Evolutionary conservation across 2,888 invertebrate genomes (phyloP).

Genomic region (Papilio protenor): DNA sequence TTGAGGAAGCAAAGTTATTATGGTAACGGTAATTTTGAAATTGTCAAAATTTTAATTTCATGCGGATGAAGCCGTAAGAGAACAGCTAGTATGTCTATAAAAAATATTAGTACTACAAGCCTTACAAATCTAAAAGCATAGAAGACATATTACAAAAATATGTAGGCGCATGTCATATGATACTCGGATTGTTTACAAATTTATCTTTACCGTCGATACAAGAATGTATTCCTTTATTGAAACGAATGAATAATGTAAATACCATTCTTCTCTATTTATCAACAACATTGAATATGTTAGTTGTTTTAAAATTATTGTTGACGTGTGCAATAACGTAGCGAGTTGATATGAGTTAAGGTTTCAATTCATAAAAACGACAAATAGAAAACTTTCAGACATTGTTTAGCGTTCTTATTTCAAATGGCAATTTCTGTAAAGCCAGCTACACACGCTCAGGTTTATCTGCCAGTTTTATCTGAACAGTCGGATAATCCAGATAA

Average conservation of each 20-base stretch:
- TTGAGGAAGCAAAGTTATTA: too few relatives aligned
- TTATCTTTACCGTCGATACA: not conserved
- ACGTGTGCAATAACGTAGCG: not conserved
- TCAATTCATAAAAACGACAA: not conserved
- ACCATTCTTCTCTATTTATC: not conserved
- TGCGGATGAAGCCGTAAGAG: too few relatives aligned
- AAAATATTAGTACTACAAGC: too few relatives aligned
- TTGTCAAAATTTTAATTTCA: too few relatives aligned
- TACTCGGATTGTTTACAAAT: constrained; percentile 4
- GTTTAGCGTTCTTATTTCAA: not conserved
- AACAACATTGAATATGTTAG: not conserved
- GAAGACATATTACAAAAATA: not conserved
- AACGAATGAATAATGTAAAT: not conserved
- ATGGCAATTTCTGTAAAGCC: not conserved
- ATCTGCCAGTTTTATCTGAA: too few relatives aligned
- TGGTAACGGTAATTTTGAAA: too few relatives aligned
- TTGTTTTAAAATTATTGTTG: constrained; percentile 13
- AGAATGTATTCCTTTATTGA: not conserved
- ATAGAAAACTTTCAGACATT: not conserved
- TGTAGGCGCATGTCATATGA: constrained; percentile 9
- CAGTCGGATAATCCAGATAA: too few relatives aligned
- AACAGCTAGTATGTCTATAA: too few relatives aligned
- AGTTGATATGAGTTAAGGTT: not conserved
- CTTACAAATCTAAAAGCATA: too few relatives aligned
- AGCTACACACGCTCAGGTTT: too few relatives aligned